Percentiles rank a stretch among this genome's conserved stretches.
Evolutionary conservation across 2,888 invertebrate genomes (phyloP).

Genomic region (Gymnoscelis rufifasciata): DNA sequence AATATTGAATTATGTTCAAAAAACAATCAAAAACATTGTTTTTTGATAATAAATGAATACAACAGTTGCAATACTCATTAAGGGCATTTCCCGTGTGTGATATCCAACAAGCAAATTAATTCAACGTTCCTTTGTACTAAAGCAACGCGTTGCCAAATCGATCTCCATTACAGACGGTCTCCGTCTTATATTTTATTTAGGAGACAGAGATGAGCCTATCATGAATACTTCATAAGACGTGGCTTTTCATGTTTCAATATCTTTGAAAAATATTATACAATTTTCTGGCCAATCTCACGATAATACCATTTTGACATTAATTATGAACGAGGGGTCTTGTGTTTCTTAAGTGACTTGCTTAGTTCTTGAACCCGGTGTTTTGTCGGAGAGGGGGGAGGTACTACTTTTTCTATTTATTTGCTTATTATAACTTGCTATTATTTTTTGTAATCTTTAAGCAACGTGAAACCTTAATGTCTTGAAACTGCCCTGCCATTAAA

Average conservation of each 20-base stretch:
- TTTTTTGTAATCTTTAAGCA: too few species aligned
- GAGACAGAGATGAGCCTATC: slow-evolving; percentile 32
- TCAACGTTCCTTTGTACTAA: background rate
- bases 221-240: slow-evolving; percentile 31
- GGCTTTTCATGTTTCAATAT: slow-evolving; percentile 25
- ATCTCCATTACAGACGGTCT: slow-evolving; percentile 33
- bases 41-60: too few species aligned
- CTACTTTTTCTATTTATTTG: slow-evolving; percentile 43
- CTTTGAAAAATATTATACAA: slow-evolving; percentile 31
- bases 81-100: background rate
- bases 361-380: slow-evolving; percentile 37
- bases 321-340: slow-evolving; percentile 39
- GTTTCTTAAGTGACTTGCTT: slow-evolving; percentile 43
- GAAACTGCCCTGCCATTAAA: too few species aligned
- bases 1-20: too few species aligned
- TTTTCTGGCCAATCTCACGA: slow-evolving; percentile 35
- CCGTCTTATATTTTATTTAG: slow-evolving; percentile 39
- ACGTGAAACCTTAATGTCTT: too few species aligned
- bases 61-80: too few species aligned
- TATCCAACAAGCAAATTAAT: background rate
- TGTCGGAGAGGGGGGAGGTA: slow-evolving; percentile 40
- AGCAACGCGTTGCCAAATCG: slow-evolving; percentile 32
- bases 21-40: too few species aligned
- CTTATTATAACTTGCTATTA: slow-evolving; percentile 18
- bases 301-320: slow-evolving; percentile 40